Evolutionary conservation across 92 coral and sea anemone species (phyloP).

Genomic region (Umimayanthus kanabou): DNA sequence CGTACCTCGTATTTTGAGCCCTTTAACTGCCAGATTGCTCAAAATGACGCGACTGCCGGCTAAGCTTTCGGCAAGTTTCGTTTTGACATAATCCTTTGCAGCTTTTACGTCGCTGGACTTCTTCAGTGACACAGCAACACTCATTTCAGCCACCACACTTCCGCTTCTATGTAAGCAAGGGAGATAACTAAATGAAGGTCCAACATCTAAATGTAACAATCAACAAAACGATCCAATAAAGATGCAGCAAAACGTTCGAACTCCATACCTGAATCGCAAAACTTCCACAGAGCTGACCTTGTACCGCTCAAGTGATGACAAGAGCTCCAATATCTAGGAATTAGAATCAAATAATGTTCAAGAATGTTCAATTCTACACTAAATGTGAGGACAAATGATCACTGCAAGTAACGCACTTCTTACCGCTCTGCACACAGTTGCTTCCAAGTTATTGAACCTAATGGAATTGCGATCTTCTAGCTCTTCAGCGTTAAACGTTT

Average conservation of each 20-base stretch:
- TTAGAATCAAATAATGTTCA: neutral
- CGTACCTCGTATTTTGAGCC: slow-evolving; percentile 24
- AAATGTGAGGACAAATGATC: too few relatives aligned
- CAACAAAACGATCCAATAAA: neutral
- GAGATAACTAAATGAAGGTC: neutral
- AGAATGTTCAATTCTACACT: too few relatives aligned
- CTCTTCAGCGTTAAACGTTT: neutral
- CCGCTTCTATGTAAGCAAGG: slow-evolving; percentile 8
- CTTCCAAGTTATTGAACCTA: neutral
- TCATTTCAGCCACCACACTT: slow-evolving; percentile 31
- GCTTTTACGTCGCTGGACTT: neutral
- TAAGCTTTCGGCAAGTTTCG: slow-evolving; percentile 9
- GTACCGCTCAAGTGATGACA: neutral
- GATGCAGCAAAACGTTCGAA: neutral
- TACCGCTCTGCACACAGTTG: neutral
- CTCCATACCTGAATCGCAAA: slow-evolving; percentile 8
- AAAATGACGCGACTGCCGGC: neutral
- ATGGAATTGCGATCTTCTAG: neutral
- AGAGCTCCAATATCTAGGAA: slow-evolving; percentile 12
- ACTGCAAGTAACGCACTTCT: neutral
- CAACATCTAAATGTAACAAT: neutral
- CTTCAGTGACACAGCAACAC: neutral
- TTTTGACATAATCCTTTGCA: slow-evolving; percentile 2
- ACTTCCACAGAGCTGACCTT: slow-evolving; percentile 18
- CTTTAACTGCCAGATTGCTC: neutral